Evolutionary conservation across 2,797 vertebrate genomes (phyloP), one percentile per base, ranked within the genome.

Genomic region (Ciconia nigra): DNA sequence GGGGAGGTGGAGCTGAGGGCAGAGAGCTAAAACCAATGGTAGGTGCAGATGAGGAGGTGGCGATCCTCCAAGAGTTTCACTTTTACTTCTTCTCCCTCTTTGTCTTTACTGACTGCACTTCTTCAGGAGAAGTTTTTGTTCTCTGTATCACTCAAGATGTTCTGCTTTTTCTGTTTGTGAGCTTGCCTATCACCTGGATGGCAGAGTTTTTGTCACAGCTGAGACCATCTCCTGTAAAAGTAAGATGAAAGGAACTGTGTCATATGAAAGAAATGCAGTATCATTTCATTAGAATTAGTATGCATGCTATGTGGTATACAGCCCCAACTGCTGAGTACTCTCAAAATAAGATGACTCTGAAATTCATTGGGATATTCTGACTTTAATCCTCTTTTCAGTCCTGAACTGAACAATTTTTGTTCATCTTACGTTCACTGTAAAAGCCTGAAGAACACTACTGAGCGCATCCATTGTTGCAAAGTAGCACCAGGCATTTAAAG

Each of bases 1-100:
- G 98, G 37, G 93, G 98, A 87, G 98, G 99, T 83, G 98, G 96
- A 22, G 98, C 98, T 24, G 99, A 99, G 94, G 97, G 99, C 97
- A 98, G 99, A 87, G 99, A 99, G 98, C 99, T 99, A 97, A 99
- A 99, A 98, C 98, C 99, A 97, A 99, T 99, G 99, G 99, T 99
- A 99, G 99, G 99, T 99, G 99, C 98, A 93, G 96, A 97, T 69
- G 96, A 98, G 98, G 99, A 99, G 97, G 99, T 98, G 98, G 98
- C 98, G 83, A 94, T 97, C 96, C 98, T 99, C 96, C 99, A 99
- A 98, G 99, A 99, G 96, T 99, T 99, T 98, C 99, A 99, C 97
- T 98, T 99, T 98, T 99, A 99, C 98, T 99, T 99, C 98, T 98
- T 99, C 96, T 98, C 99, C 97, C 98, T 99, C 88, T 99, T 98